Base-by-base conservation (phyloP, 2,113 vertebrate genomes). In the Ceyx melanurus region DNA sequence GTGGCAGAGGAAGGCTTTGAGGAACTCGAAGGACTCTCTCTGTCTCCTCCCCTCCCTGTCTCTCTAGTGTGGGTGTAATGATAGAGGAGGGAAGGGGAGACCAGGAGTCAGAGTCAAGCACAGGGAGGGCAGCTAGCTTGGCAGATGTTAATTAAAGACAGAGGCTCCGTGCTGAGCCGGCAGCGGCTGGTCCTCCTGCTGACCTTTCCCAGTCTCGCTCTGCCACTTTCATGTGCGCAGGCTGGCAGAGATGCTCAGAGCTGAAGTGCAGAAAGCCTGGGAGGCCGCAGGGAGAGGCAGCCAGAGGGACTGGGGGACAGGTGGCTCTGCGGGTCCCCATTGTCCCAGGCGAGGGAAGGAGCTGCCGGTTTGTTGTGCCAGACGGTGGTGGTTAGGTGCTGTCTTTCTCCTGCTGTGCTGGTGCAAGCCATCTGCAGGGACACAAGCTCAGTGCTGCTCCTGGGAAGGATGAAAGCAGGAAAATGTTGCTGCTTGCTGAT, bases 141-240 rank as follows among this genome's bases (percentile, higher is more conserved):
- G 73, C 62, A 88, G 86, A 93, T 79, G 83, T 86, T 93, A 93
- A 90, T 95, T 88, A 96, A 75, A 94, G 62, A 10, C 71, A 88
- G 77, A 86, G 89, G 56, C 58, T 92, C 67, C n/a, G 75, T 4
- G 3, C 45, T 42, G 82, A 91, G 84, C 80, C 13, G 9, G 48
- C 62, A 72, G 86, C 0, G 2, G 70, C 70, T 78, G 73, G 58
- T 88, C 90, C 70, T 91, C 56, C 72, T 3, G 53, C 91, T 94
- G 87, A 89, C 89, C 76, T 93, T 81, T 89, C 60, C 96, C 91
- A 35, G 81, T 90, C 74, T 95, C 42, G 73, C 74, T 96, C 94
- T 84, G 83, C 81, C 88, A 72, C 93, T 90, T 95, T 77, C 48
- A 60, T 68, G 73, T 64, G 20, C 0, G 0, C 48, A 25, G n/a